Percentiles rank a stretch among this genome's conserved stretches.
These are phyloP conservation scores for Clunio marinus DNA, from an alignment of 2,888 invertebrate species.

Conservation along the genomic window DNA sequence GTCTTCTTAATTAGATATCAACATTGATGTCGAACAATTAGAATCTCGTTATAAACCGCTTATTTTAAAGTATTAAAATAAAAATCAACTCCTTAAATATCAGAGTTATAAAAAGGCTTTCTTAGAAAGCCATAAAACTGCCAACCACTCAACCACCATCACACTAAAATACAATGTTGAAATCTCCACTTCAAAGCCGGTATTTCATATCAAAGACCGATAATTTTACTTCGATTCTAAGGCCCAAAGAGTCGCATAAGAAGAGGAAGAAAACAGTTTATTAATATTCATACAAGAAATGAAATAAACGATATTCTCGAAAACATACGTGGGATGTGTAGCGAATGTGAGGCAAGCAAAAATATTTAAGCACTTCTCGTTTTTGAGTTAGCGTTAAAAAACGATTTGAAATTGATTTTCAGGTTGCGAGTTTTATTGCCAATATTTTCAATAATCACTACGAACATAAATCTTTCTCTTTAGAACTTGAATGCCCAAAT, in stretches of 20 bases:
- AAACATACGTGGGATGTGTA: background rate
- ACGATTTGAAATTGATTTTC: background rate
- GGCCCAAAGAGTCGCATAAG: background rate
- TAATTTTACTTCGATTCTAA: background rate
- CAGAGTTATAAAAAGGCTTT: too few species aligned
- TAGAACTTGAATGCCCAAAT: slow-evolving; percentile 2
- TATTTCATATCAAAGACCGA: background rate
- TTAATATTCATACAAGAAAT: slow-evolving; percentile 1
- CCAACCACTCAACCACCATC: background rate
- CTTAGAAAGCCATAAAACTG: too few species aligned
- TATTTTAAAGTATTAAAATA: too few species aligned
- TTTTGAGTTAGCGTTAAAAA: background rate
- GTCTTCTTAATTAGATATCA: too few species aligned
- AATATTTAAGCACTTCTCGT: background rate
- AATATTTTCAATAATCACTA: too few species aligned
- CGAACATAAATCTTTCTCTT: background rate
- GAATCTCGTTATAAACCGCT: too few species aligned
- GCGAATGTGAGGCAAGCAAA: background rate
- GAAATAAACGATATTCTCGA: slow-evolving; percentile 2
- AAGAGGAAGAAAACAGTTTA: background rate
- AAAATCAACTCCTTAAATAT: too few species aligned
- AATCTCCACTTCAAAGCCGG: background rate
- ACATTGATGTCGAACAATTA: too few species aligned
- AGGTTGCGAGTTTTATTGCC: too few species aligned
- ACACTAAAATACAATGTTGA: background rate